phyloP scores from a whole-genome alignment of 2,113 vertebrate species.

The Rhynchomys soricoides region DNA sequence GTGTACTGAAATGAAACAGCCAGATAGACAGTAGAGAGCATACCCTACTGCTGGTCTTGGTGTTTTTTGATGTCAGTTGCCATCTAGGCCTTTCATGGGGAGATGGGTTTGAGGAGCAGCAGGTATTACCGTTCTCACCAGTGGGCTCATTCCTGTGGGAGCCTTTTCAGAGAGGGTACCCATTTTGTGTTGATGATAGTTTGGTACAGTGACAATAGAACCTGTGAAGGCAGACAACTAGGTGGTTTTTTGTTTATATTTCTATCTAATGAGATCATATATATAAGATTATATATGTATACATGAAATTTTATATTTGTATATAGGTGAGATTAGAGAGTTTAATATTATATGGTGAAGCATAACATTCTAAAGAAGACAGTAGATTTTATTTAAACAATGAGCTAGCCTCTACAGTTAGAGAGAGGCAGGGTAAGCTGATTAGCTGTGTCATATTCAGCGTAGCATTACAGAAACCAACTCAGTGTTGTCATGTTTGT shows the following conservation, averaged over 20 bases:
- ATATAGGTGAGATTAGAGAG: neutral
- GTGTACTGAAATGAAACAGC: neutral
- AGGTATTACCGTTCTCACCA: neutral
- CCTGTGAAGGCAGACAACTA: neutral
- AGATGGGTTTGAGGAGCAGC: neutral
- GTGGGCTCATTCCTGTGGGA: neutral
- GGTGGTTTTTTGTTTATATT: neutral
- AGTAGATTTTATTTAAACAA: neutral
- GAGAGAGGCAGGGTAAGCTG: neutral
- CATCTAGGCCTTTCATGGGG: neutral
- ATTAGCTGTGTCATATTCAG: neutral
- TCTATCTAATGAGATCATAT: neutral
- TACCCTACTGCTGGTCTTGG: neutral
- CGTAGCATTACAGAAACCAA: neutral
- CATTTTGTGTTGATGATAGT: neutral
- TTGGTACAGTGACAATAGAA: neutral
- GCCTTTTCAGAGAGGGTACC: neutral
- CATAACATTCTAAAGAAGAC: neutral
- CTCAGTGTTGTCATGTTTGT: constrained; percentile 19
- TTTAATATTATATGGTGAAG: constrained; percentile 28
- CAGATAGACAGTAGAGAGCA: too few species aligned
- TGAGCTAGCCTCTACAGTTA: neutral
- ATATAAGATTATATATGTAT: neutral
- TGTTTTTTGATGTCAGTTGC: neutral
- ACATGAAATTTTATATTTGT: neutral